These are phyloP conservation scores for Antheraea pernyi DNA, from an alignment of 1,140 invertebrate species.

Conservation along the genomic window DNA sequence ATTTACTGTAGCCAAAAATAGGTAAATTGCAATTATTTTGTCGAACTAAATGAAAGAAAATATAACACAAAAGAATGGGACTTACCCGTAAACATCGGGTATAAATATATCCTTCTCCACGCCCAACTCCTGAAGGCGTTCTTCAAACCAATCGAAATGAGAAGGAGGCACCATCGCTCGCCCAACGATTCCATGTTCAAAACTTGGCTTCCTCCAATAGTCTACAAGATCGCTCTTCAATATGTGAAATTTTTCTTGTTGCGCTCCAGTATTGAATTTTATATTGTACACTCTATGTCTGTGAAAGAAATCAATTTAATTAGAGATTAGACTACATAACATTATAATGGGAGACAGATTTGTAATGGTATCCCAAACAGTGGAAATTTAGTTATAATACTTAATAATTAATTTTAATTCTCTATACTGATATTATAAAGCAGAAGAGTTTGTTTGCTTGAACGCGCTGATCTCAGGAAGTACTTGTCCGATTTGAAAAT, in stretches of 20 bases:
- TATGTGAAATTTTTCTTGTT: conserved; percentile 36
- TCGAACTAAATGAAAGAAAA: too few relatives aligned
- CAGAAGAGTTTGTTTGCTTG: too few relatives aligned
- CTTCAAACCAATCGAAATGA: conserved; percentile 51
- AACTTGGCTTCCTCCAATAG: conserved; percentile 44
- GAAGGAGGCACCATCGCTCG: conserved; percentile 52
- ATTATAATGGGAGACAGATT: too few relatives aligned
- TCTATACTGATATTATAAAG: too few relatives aligned
- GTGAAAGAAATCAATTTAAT: conserved; percentile 16
- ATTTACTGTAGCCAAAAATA: too few relatives aligned
- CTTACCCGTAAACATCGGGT: conserved; percentile 51
- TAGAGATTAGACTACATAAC: not conserved
- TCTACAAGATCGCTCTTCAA: conserved; percentile 48
- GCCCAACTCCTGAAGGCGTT: conserved; percentile 32
- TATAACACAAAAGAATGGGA: not conserved
- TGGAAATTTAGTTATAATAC: too few relatives aligned
- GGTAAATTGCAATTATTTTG: too few relatives aligned
- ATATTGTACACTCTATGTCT: conserved; percentile 57
- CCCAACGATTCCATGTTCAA: conserved; percentile 35
- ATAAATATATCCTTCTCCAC: conserved; percentile 38
- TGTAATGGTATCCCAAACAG: too few relatives aligned
- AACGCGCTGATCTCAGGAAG: too few relatives aligned
- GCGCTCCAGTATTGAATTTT: conserved; percentile 26
- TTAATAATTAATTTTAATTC: too few relatives aligned
- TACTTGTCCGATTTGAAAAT: too few relatives aligned